phyloP scores from a whole-genome alignment of 1,140 invertebrate genomes.

The Bilobella aurantiaca region DNA sequence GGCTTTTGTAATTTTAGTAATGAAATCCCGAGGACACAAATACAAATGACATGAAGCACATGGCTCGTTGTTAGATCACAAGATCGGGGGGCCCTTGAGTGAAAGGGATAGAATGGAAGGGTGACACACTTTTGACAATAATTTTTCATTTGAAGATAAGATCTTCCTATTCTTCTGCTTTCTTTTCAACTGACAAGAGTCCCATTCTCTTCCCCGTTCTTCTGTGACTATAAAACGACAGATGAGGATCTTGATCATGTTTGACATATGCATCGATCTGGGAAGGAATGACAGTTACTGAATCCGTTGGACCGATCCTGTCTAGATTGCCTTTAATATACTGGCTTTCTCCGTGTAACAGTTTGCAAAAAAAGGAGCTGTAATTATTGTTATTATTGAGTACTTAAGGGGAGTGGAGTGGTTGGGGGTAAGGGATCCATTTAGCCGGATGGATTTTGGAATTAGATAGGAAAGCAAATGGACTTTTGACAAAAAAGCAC shows the following conservation, averaged over 20 bases:
- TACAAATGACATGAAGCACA: conserved; percentile 5
- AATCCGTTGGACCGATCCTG: neutral
- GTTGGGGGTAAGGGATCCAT: neutral
- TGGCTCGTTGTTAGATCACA: neutral
- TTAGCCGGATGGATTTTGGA: neutral
- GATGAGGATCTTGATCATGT: conserved; percentile 21
- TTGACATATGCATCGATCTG: conserved; percentile 3
- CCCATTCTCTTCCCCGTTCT: too few species aligned
- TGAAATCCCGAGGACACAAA: neutral
- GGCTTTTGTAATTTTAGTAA: neutral
- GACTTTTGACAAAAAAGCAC: conserved; percentile 3
- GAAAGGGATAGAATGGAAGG: neutral
- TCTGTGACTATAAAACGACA: neutral
- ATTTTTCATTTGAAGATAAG: conserved; percentile 23
- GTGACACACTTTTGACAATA: conserved; percentile 32
- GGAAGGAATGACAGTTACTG: too few species aligned
- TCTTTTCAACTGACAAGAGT: neutral
- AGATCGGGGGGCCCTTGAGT: neutral
- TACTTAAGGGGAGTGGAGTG: neutral
- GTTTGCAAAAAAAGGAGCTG: neutral
- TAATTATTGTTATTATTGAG: neutral
- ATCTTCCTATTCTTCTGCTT: conserved; percentile 1
- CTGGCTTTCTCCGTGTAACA: neutral
- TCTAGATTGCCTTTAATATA: neutral
- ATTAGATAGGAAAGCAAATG: neutral